A percentile compares a stretch with the other conserved stretches of the same genome.
phyloP scores from a whole-genome alignment of 2,888 invertebrate species.

The Cataglyphis albicans region DNA sequence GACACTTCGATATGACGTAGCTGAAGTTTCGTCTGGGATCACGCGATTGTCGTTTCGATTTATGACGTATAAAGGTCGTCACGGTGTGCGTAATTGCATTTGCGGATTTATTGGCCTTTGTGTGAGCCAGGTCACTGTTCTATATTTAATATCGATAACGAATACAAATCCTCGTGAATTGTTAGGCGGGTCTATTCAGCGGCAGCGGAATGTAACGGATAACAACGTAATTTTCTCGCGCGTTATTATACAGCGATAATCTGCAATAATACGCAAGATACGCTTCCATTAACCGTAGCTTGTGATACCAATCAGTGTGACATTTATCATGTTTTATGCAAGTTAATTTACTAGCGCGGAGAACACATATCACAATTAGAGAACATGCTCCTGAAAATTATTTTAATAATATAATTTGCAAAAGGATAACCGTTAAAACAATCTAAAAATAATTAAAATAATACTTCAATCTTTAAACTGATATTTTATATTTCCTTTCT shows the following conservation, averaged over 20 bases:
- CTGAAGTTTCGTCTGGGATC: constrained; percentile 9
- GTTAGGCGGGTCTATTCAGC: constrained; percentile 7
- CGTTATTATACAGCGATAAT: constrained; percentile 41
- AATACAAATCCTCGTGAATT: constrained; percentile 39
- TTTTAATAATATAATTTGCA: neutral
- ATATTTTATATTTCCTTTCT: neutral
- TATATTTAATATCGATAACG: constrained; percentile 27
- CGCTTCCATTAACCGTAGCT: constrained; percentile 16
- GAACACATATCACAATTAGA: neutral
- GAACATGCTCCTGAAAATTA: neutral
- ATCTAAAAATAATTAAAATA: neutral
- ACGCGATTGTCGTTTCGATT: neutral
- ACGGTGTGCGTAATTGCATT: neutral
- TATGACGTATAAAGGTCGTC: neutral
- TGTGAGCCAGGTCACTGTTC: neutral
- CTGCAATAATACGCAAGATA: constrained; percentile 36
- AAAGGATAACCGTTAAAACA: neutral
- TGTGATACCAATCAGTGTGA: constrained; percentile 1
- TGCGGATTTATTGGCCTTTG: constrained; percentile 1
- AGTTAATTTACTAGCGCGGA: constrained; percentile 4
- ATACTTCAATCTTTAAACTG: neutral
- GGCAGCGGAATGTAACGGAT: neutral
- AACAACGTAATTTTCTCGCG: constrained; percentile 41
- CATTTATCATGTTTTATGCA: constrained; percentile 12
- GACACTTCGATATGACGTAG: constrained; percentile 8